phyloP scores from a whole-genome alignment of 1,140 invertebrate species.

The Notospermus geniculatus region DNA sequence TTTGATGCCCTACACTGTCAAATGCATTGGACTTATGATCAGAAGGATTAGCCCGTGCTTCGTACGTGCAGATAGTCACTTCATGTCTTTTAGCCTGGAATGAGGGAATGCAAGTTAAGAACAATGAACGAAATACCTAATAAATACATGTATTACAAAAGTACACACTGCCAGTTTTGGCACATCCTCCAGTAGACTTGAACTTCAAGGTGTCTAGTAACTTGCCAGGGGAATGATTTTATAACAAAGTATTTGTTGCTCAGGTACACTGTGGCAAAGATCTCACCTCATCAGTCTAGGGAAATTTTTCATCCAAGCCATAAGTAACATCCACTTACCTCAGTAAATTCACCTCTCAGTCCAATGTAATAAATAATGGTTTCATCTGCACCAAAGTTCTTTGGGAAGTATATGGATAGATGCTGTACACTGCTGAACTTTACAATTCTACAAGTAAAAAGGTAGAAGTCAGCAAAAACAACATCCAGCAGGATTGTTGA shows the following conservation, averaged over 20 bases:
- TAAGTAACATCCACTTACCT: too few species aligned
- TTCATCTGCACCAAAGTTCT: slow-evolving; percentile 78
- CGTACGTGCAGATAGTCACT: slow-evolving; percentile 87
- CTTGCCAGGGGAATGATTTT: too few species aligned
- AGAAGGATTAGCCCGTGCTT: slow-evolving; percentile 75
- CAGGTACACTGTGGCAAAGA: too few species aligned
- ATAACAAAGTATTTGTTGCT: too few species aligned
- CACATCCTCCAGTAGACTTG: too few species aligned
- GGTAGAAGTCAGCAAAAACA: neutral
- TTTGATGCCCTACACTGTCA: slow-evolving; percentile 62
- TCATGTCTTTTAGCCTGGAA: slow-evolving; percentile 73
- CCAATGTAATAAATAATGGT: slow-evolving; percentile 93
- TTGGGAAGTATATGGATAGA: slow-evolving; percentile 84
- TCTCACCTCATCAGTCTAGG: too few species aligned
- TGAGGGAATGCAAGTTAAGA: slow-evolving; percentile 7
- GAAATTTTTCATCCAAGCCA: too few species aligned
- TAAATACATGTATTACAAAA: too few species aligned
- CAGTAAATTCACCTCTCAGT: slow-evolving; percentile 86
- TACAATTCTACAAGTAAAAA: slow-evolving; percentile 68
- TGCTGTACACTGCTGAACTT: slow-evolving; percentile 87
- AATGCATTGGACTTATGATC: slow-evolving; percentile 76
- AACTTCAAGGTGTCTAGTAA: too few species aligned
- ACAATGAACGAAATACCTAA: too few species aligned
- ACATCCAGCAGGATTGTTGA: too few species aligned
- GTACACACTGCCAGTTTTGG: too few species aligned